phyloP scores from a whole-genome alignment of 2,113 vertebrate genomes.

The Sphaerodactylus townsendi region DNA sequence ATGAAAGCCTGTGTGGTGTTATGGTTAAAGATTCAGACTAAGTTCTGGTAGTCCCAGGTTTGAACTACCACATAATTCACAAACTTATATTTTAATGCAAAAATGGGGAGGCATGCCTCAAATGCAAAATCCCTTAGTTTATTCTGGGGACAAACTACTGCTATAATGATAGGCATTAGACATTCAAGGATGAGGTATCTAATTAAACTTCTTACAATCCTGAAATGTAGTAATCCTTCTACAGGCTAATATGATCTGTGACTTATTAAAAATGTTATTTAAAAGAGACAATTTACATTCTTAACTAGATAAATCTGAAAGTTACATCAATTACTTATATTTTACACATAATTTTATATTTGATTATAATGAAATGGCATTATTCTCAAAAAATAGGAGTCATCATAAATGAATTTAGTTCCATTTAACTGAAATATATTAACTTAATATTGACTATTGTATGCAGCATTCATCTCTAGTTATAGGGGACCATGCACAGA shows the following conservation, averaged over 20 bases:
- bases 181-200: background rate
- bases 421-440: background rate
- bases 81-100: too few relatives aligned
- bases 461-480: background rate
- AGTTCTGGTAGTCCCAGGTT: too few relatives aligned
- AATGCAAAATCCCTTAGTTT: too few relatives aligned
- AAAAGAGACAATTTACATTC: constrained; percentile 9
- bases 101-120: too few relatives aligned
- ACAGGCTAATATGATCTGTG: background rate
- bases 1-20: too few relatives aligned
- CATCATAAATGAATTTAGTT: background rate
- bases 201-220: background rate
- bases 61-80: too few relatives aligned
- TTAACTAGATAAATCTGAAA: background rate
- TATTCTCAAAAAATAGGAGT: background rate
- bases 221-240: constrained; percentile 14
- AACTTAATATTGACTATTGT: background rate
- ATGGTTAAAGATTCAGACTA: too few relatives aligned
- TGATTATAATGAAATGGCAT: background rate
- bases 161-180: too few relatives aligned
- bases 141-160: too few relatives aligned
- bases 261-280: background rate
- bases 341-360: background rate
- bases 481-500: background rate
- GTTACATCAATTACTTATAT: background rate